Evolutionary conservation across 2,888 invertebrate species (phyloP).

Genomic region (Halictus ligatus): DNA sequence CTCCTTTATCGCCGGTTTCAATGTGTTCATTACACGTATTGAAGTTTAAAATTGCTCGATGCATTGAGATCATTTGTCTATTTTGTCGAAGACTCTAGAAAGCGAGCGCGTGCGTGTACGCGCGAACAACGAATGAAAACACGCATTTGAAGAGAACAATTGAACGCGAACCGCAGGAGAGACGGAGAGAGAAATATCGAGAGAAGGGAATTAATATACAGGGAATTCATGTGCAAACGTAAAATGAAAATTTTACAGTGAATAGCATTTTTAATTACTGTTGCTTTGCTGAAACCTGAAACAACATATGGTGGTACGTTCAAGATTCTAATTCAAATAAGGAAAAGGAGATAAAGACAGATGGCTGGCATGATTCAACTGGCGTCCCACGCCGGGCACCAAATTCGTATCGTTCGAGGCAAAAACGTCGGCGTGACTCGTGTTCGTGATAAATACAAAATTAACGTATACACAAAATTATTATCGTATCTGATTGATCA

Average conservation of each 20-base stretch:
- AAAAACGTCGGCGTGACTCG: not conserved
- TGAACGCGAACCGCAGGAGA: not conserved
- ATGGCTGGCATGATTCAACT: not conserved
- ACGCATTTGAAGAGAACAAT: not conserved
- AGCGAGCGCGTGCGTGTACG: not conserved
- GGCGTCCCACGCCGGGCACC: not conserved
- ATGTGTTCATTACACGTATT: conserved; percentile 2
- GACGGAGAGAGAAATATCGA: not conserved
- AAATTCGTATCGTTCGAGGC: not conserved
- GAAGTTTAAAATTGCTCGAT: conserved; percentile 12
- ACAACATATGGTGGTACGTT: not conserved
- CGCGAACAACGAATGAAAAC: conserved; percentile 4
- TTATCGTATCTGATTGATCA: not conserved
- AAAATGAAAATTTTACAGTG: not conserved
- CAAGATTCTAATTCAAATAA: not conserved
- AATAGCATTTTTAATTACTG: not conserved
- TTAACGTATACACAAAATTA: not conserved
- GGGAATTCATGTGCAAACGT: not conserved
- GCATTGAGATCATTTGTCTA: conserved; percentile 2
- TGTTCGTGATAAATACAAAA: not conserved
- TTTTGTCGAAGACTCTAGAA: conserved; percentile 11
- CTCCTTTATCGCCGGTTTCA: not conserved
- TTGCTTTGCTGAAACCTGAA: not conserved
- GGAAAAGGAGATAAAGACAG: not conserved
- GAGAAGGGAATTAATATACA: not conserved